These are phyloP conservation scores for Rhimphoctona megacephalus DNA, from an alignment of 2,888 invertebrate genomes.

Conservation along the genomic window DNA sequence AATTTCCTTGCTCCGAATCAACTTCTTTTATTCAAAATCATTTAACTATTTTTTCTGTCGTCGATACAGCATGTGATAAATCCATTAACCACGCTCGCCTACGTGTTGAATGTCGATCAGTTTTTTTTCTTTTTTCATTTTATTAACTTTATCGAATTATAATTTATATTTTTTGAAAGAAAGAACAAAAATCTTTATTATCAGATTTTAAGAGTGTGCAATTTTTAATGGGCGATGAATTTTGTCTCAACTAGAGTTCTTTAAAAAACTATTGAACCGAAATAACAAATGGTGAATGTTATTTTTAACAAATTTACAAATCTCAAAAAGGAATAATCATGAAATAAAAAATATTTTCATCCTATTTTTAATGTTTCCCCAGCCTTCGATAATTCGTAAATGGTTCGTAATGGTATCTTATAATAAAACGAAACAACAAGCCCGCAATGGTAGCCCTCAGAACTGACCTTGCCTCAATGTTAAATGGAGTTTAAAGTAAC, in stretches of 20 bases:
- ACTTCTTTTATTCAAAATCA: neutral
- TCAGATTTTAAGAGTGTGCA: no score
- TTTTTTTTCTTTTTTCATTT: neutral
- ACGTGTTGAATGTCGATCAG: neutral
- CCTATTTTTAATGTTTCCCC: neutral
- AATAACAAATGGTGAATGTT: neutral
- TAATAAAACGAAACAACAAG: neutral
- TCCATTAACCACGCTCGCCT: neutral
- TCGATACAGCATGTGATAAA: neutral
- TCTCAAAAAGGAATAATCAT: neutral
- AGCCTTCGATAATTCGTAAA: neutral
- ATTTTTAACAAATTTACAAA: neutral
- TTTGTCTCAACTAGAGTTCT: no score
- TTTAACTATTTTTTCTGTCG: neutral
- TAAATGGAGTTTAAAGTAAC: neutral
- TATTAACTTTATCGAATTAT: neutral
- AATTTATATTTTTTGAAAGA: neutral
- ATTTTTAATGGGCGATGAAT: no score
- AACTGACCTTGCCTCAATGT: neutral
- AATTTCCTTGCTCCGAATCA: neutral
- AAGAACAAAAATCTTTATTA: neutral
- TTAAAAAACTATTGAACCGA: no score
- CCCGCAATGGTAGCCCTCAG: neutral
- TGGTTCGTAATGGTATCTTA: neutral
- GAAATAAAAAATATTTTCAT: neutral